Evolutionary conservation across 2,888 invertebrate genomes (phyloP), one percentile per base, ranked within the genome.

Genomic region (Stegophylla sp.): DNA sequence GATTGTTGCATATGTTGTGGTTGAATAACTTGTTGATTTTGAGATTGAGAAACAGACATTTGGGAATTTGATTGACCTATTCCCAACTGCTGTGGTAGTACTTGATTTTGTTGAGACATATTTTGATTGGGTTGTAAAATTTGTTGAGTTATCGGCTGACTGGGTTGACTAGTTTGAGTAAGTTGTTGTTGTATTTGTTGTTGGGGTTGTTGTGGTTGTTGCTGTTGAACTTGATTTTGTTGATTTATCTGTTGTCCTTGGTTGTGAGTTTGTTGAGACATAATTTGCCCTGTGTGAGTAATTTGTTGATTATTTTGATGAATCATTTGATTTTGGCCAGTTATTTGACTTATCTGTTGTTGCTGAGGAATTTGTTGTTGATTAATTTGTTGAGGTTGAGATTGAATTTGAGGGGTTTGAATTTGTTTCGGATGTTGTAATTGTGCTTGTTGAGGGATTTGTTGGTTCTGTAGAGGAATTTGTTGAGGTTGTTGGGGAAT

Each of bases 181-280:
- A 75, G 28, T 81, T 82, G 88, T 84, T 89, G 89, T 82, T 89
- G 85, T 45, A 88, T 88, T 84, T 89, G 89, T 84, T 89, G 88
- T 51, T 88, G 88, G 84, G 88, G 88, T 84, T 88, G 89, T 77
- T 83, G 83, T 34, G 83, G 82, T 76, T 82, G 75, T 76, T 83
- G 84, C 41, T 82, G 83, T 64, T 83, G 83, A 64, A 83, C 76
- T 81, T 84, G 83, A 64, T 81, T 83, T 69, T 83, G 82, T 77
- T 83, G 84, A 15, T 69, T 79, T 79, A 79, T 61, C 17, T 67
- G 77, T 61, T 77, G 79, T 34, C 61, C 59, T 69, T 75, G 75
- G 23, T 41, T 75, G 51, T 23, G 64, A 23, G 51, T 75, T 64
- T 75, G 75, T n/a, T 79, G 79, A 61, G 79, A 61, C 28, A 79